Base-by-base conservation (phyloP, 1,140 invertebrate genomes). In the Drosophila bipectinata region DNA sequence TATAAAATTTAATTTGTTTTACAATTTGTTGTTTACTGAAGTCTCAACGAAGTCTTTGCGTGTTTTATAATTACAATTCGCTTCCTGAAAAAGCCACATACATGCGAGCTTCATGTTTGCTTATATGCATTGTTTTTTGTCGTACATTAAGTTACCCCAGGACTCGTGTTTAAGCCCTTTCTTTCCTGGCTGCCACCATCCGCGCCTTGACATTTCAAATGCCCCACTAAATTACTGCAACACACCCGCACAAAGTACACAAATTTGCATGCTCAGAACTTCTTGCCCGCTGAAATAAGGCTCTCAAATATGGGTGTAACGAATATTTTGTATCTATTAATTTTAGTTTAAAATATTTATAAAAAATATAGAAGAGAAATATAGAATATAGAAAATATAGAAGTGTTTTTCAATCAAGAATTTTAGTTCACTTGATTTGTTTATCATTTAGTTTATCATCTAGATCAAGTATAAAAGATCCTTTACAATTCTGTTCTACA, bases 211-310 rank as follows among this genome's bases (percentile, higher is more conserved):
- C 74, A 71, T 63, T 83, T 78, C 53, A 78, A 81, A 81, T 75
- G 79, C 61, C 71, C 58, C 74, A 81, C 79, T 83, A 83, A 83
- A 78, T 83, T 72, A 72, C 79, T 67, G 67, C 69, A 72, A 75
- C 66, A 72, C 71, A 48, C 32, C 54, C 51, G 32, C 55, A 30
- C 34, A 37, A 52, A 30, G 34, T 12, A 45, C 10, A 24, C 47
- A 66, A 14, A 52, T 41, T 45, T 28, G 48, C 60, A 64, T 55
- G 45, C 60, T 37, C 41, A 9, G 37, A 52, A 18, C 24, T 30
- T 26, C 34, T 39, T 30, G 6, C 5, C 9, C 18, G 9, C 12
- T 32, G 28, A n/a, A 44, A 57, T 7, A 28, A 26, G 4, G 15
- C 4, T 12, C 4, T 9, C 8, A 7, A 53, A 34, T 15, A 21